Percentiles rank a stretch among this genome's conserved stretches.
phyloP scores from a whole-genome alignment of 1,140 invertebrate genomes.

The Drosophila hydei region DNA sequence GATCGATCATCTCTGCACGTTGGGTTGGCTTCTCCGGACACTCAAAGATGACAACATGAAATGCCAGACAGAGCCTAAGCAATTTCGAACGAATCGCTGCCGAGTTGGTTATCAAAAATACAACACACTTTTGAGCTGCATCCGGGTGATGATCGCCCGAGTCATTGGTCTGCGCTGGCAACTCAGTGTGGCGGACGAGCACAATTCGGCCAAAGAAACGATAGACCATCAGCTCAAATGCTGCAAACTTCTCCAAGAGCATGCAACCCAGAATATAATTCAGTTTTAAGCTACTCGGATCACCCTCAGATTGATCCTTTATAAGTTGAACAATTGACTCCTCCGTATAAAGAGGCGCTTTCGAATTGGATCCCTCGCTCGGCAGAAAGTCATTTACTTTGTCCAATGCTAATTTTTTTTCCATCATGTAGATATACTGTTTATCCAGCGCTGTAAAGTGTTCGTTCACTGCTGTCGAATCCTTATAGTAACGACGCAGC shows the following conservation, averaged over 20 bases:
- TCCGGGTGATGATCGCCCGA: not conserved
- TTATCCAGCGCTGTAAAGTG: conserved; percentile 95
- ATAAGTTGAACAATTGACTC: conserved; percentile 93
- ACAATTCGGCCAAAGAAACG: conserved; percentile 63
- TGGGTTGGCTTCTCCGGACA: conserved; percentile 44
- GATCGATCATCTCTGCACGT: conserved; percentile 28
- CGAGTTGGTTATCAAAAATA: conserved; percentile 62
- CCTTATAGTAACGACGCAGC: conserved; percentile 89
- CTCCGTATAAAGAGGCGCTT: conserved; percentile 96
- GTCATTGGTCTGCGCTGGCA: conserved; percentile 13
- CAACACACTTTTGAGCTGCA: conserved; percentile 44
- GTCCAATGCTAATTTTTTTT: conserved; percentile 52
- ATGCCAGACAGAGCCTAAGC: conserved; percentile 53
- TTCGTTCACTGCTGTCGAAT: conserved; percentile 95
- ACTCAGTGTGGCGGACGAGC: conserved; percentile 42
- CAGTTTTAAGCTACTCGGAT: conserved; percentile 13
- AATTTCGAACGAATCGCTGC: conserved; percentile 51
- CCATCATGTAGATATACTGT: conserved; percentile 35
- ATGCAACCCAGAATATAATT: conserved; percentile 92
- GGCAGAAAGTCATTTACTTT: conserved; percentile 40
- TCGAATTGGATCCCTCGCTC: conserved; percentile 85
- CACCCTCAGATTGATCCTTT: conserved; percentile 33
- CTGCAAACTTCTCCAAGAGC: conserved; percentile 90
- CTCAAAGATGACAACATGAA: conserved; percentile 61
- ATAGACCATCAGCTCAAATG: conserved; percentile 67